Base-by-base conservation (phyloP, 2,797 vertebrate genomes). In the Distichodus sexfasciatus region DNA sequence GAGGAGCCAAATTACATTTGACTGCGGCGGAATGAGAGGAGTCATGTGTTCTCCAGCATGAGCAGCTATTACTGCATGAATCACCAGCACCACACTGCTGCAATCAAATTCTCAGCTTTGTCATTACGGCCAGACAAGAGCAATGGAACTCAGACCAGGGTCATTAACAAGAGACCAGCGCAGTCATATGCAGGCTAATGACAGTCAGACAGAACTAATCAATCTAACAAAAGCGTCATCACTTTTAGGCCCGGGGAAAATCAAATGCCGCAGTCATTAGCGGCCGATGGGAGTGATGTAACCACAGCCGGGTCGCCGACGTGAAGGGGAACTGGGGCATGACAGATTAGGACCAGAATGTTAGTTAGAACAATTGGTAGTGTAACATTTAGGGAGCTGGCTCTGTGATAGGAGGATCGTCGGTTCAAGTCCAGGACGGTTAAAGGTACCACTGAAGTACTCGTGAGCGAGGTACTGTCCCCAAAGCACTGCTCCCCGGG, bases 1-100 rank as follows among this genome's bases (percentile, higher is more conserved):
- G 43, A 83, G 77, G 66, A 67, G 59, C 58, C 68, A 79, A 82
- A 87, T 84, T 75, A 74, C 76, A 84, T 83, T 81, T 74, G 17
- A 51, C 62, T 24, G 72, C 67, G 65, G 76, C 78, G 81, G 66
- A 66, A 73, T 76, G 68, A 83, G 71, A 79, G 74, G 58, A 82
- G 65, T 75, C 64, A 53, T 78, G 78, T 78, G 83, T 58, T 68
- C 64, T 69, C 46, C 66, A 73, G 73, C 71, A 71, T 9, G 60
- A 81, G 75, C 48, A 66, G 64, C 47, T 57, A 69, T 58, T 46
- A 61, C 66, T 29, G 28, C 76, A 53, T 77, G 69, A 76, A 66
- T 74, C 63, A 74, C 74, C 62, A 71, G 7, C 23, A 53, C 19
- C 72, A 66, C 63, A 36, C 75, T 33, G 36, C 69, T 38, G 50